Percentiles rank a stretch among this genome's conserved stretches.
These are phyloP conservation scores for Synanthedon formicaeformis DNA, from an alignment of 2,888 invertebrate species.

Conservation along the genomic window DNA sequence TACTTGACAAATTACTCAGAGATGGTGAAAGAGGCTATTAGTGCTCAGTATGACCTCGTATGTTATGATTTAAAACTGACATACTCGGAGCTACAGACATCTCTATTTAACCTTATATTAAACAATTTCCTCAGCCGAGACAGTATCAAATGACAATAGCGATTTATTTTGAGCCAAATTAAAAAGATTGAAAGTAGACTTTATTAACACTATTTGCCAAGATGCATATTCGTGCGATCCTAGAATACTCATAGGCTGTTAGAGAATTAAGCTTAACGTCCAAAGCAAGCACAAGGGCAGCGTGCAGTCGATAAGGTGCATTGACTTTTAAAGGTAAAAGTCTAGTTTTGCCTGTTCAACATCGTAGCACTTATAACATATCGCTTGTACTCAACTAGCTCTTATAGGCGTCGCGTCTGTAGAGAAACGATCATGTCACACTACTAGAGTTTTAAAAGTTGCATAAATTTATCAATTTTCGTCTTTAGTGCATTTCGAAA, in stretches of 20 bases:
- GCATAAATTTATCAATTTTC: too few relatives aligned
- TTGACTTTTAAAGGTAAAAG: slow-evolving; percentile 11
- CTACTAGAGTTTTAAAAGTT: slow-evolving; percentile 9
- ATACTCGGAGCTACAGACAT: slow-evolving; percentile 17
- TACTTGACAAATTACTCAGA: too few relatives aligned
- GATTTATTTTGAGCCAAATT: slow-evolving; percentile 12
- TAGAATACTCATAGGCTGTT: not conserved
- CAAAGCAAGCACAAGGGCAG: slow-evolving; percentile 9
- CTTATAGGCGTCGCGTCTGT: slow-evolving; percentile 22
- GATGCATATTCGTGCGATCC: too few relatives aligned
- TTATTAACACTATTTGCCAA: slow-evolving; percentile 11
- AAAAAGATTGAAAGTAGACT: slow-evolving; percentile 6
- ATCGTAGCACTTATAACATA: slow-evolving; percentile 13
- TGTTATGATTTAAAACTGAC: slow-evolving; percentile 7
- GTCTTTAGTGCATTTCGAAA: too few relatives aligned
- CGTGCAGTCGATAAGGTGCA: slow-evolving; percentile 11
- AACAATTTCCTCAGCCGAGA: slow-evolving; percentile 37
- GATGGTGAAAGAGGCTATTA: too few relatives aligned
- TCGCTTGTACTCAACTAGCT: slow-evolving; percentile 9
- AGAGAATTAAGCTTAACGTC: not conserved
- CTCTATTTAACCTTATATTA: slow-evolving; percentile 42
- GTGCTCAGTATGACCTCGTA: too few relatives aligned
- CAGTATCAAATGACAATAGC: slow-evolving; percentile 39
- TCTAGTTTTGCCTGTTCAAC: slow-evolving; percentile 9
- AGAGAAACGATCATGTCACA: slow-evolving; percentile 27